Evolutionary conservation across 1,140 invertebrate genomes (phyloP).

Genomic region (Drosophila mauritiana): DNA sequence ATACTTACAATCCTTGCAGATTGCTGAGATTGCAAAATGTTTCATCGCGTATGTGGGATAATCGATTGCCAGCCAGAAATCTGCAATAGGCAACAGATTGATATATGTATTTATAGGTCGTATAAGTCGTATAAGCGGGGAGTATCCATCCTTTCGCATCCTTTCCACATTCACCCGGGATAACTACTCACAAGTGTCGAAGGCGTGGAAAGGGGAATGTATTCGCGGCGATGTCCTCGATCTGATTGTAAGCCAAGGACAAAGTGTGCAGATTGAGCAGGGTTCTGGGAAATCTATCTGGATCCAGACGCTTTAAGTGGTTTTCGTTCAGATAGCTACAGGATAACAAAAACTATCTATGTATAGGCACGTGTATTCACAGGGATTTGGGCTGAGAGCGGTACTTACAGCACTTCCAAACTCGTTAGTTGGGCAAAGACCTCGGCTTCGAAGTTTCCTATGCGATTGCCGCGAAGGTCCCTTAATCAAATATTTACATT

Average conservation of each 20-base stretch:
- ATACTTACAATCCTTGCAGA: constrained; percentile 84
- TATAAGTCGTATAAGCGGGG: not conserved
- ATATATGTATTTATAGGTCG: constrained; percentile 10
- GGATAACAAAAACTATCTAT: not conserved
- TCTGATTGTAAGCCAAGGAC: constrained; percentile 83
- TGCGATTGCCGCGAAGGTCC: constrained; percentile 84
- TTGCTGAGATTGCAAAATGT: constrained; percentile 81
- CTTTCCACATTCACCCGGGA: too few relatives aligned
- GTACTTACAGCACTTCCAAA: constrained; percentile 84
- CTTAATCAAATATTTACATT: constrained; percentile 39
- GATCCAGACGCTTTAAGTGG: constrained; percentile 44
- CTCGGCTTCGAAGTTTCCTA: constrained; percentile 64
- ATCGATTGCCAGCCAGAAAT: constrained; percentile 83
- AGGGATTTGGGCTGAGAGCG: too few relatives aligned
- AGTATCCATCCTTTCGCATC: too few relatives aligned
- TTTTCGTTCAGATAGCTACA: constrained; percentile 77
- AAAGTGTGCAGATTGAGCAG: constrained; percentile 75
- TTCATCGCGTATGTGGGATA: constrained; percentile 63
- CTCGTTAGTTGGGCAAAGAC: constrained; percentile 72
- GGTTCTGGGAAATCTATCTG: constrained; percentile 64
- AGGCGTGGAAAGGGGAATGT: constrained; percentile 73
- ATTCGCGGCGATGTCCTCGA: constrained; percentile 64
- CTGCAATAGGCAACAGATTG: constrained; percentile 54
- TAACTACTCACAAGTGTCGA: constrained; percentile 75
- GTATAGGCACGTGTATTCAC: not conserved